Percentiles rank a stretch among this genome's conserved stretches.
phyloP scores from a whole-genome alignment of 35 echinoderm and acorn worm genomes.

The Heliocidaris tuberculata region DNA sequence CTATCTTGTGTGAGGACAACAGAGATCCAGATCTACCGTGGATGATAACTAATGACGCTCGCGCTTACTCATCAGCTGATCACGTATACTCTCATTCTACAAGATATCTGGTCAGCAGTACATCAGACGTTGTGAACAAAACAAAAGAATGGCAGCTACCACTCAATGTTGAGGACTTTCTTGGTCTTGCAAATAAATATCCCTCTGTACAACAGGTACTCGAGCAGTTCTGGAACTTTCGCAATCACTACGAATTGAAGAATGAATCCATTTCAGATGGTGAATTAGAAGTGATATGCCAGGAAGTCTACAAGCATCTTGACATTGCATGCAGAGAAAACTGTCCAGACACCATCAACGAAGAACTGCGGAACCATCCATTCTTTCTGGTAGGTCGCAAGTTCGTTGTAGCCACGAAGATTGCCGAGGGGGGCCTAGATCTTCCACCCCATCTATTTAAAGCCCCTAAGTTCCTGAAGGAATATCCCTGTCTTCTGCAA shows the following conservation, averaged over 20 bases:
- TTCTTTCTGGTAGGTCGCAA: constrained; percentile 20
- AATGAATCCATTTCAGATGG: neutral
- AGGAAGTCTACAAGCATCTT: neutral
- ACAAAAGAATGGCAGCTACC: neutral
- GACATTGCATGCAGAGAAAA: neutral
- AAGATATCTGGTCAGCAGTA: neutral
- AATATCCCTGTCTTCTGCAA: constrained; percentile 47
- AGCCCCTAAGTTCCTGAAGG: constrained; percentile 13
- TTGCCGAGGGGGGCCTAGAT: neutral
- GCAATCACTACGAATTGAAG: neutral
- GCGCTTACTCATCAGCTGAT: neutral
- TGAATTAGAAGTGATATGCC: neutral
- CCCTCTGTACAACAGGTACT: neutral
- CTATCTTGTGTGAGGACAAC: neutral
- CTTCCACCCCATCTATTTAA: constrained; percentile 53
- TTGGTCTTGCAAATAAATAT: neutral
- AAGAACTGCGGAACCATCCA: neutral
- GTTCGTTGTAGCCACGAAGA: neutral
- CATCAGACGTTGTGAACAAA: neutral
- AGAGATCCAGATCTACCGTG: neutral
- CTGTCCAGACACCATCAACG: neutral
- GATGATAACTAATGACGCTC: neutral
- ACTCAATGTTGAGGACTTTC: neutral
- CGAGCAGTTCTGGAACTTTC: neutral
- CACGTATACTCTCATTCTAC: neutral